Conservation (phyloP, 2,113 vertebrate genomes). For the Macrotus californicus region DNA sequence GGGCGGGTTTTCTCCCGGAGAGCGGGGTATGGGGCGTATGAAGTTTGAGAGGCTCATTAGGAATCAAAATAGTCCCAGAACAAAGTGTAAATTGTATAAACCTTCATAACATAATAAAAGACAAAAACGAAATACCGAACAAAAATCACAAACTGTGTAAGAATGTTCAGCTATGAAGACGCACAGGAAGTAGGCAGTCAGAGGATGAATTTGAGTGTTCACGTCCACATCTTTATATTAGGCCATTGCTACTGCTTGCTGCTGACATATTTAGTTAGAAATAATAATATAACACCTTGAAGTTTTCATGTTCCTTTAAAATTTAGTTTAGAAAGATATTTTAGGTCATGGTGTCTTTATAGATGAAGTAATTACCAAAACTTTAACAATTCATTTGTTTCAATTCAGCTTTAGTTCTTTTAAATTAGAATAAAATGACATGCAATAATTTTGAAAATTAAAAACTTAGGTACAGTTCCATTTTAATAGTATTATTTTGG, state of each 20-base stretch:
- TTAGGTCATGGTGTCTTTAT: background rate
- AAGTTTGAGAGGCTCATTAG: background rate
- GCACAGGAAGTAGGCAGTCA: background rate
- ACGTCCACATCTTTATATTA: background rate
- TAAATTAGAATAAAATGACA: background rate
- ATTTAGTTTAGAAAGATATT: background rate
- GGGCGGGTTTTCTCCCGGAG: background rate
- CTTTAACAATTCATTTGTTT: background rate
- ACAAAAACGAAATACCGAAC: background rate
- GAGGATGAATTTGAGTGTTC: background rate
- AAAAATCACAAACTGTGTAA: background rate
- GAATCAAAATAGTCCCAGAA: background rate
- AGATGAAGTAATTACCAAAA: background rate
- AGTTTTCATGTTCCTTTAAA: background rate
- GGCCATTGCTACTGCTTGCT: background rate
- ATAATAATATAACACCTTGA: background rate
- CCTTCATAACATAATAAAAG: background rate
- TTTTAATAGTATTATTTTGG: background rate
- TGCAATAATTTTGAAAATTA: constrained; percentile 10
- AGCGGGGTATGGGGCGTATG: background rate
- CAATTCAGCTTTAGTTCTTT: background rate
- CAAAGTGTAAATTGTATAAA: background rate
- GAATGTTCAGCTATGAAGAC: background rate
- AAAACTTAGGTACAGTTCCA: background rate
- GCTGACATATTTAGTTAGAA: background rate